Percentiles rank a stretch among this genome's conserved stretches.
Evolutionary conservation across 2,888 invertebrate genomes (phyloP).

Genomic region (Cephonodes hylas): DNA sequence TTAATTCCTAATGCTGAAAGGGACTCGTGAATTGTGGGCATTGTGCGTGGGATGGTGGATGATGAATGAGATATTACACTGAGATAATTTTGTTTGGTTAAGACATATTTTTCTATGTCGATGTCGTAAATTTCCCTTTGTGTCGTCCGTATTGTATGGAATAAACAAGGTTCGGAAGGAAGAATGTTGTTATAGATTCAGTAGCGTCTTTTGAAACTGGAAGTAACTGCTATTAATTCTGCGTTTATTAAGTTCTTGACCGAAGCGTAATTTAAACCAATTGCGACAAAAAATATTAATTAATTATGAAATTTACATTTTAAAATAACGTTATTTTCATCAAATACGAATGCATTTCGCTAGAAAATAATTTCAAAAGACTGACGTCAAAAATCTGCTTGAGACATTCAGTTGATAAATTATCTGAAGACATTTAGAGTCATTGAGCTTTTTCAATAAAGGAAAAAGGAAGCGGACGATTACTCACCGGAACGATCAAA

Average conservation of each 20-base stretch:
- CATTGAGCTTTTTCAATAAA: constrained; percentile 45
- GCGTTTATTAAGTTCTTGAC: no score
- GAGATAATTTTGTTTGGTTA: constrained; percentile 2
- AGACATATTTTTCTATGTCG: neutral
- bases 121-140: neutral
- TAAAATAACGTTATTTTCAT: neutral
- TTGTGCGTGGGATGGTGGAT: constrained; percentile 2
- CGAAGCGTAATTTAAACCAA: no score
- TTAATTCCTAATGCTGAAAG: constrained; percentile 8
- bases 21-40: constrained; percentile 1
- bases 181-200: no score
- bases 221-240: no score
- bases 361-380: neutral
- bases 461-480: constrained; percentile 31
- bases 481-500: constrained; percentile 36
- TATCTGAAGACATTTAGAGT: constrained; percentile 31
- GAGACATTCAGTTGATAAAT: constrained; percentile 38
- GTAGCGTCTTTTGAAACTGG: no score
- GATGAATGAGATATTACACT: constrained; percentile 4
- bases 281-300: no score
- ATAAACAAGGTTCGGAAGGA: neutral
- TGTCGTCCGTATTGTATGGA: neutral
- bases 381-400: neutral
- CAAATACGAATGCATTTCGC: neutral
- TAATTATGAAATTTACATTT: no score